Percentiles rank a stretch among this genome's conserved stretches.
phyloP scores from a whole-genome alignment of 2,113 vertebrate genomes.

The Phrynosoma blainvillii region DNA sequence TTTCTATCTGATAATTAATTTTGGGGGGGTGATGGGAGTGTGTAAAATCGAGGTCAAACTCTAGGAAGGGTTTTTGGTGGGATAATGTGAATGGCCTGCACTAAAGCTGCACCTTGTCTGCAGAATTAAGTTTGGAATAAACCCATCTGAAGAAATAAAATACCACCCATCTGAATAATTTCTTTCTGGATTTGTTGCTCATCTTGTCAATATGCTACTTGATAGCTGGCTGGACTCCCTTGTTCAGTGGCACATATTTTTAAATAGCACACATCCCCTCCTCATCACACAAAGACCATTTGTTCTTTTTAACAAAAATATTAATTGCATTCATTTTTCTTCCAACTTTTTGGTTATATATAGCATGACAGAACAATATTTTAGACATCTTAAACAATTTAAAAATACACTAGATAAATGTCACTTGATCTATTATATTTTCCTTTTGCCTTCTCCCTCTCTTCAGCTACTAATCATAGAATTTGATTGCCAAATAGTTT shows the following conservation, averaged over 20 bases:
- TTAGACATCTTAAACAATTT: constrained; percentile 79
- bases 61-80: constrained; percentile 39
- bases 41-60: constrained; percentile 63
- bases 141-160: constrained; percentile 76
- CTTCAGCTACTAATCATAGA: constrained; percentile 85
- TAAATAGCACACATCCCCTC: constrained; percentile 62
- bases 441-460: constrained; percentile 74
- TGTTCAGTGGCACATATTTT: constrained; percentile 79
- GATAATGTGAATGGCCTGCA: constrained; percentile 66
- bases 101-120: constrained; percentile 54
- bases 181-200: constrained; percentile 77
- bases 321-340: constrained; percentile 71
- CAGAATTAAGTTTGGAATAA: constrained; percentile 68
- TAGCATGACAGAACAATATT: constrained; percentile 76
- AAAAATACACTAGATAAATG: constrained; percentile 72
- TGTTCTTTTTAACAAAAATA: constrained; percentile 79
- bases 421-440: constrained; percentile 74
- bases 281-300: constrained; percentile 57
- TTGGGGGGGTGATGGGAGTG: constrained; percentile 29
- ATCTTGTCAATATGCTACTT: constrained; percentile 81
- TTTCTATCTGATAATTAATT: constrained; percentile 77
- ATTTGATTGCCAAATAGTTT: constrained; percentile 82
- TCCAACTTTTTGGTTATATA: constrained; percentile 70
- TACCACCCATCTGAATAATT: constrained; percentile 72
- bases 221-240: constrained; percentile 83